Base-by-base conservation (phyloP, 1,140 invertebrate species). In the Myzus persicae region DNA sequence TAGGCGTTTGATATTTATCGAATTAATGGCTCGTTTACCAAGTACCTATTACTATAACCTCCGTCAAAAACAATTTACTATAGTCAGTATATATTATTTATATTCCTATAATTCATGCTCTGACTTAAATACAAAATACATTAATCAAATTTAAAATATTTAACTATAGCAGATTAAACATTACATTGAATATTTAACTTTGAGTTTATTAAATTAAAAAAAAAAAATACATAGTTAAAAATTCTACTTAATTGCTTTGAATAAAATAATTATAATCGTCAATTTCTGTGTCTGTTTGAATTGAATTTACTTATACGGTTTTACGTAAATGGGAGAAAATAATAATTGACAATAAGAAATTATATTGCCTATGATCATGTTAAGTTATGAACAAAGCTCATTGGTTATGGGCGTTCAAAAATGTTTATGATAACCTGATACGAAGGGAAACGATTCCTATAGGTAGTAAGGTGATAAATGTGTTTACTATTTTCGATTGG, bases 401-500 rank as follows among this genome's bases (percentile, higher is more conserved):
- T n/a, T n/a, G 31, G 8, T 67, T 67, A 67, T 67, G n/a, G 26
- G 31, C 59, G 2, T 67, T 11, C 31, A 6, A 18, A 67, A n/a
- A 67, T 67, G 59, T 67, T 67, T 67, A 67, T 3, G n/a, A 67
- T 82, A 38, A 82, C 76, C 18, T 38, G 36, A 82, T 38, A 38
- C 36, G 36, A 14, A 36, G 5, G 22, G 3, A 38, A 82, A 38
- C 36, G 76, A 38, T 36, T 38, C 18, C 85, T 87, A 67, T 67
- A 67, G 31, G 59, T 11, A 87, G 20, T 87, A 87, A 87, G n/a
- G n/a, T 88, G 81, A 84, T 84, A 84, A 84, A 84, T 84, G 36
- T 40, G 22, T 84, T 26, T 38, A 82, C 36, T 38, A 38, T 40
- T 36, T 82, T 81, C 76, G 36, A 82, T 82, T 38, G 44, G 11